These are phyloP conservation scores for Pyrocephalus nanus DNA, from an alignment of 2,797 vertebrate species.

Conservation along the genomic window DNA sequence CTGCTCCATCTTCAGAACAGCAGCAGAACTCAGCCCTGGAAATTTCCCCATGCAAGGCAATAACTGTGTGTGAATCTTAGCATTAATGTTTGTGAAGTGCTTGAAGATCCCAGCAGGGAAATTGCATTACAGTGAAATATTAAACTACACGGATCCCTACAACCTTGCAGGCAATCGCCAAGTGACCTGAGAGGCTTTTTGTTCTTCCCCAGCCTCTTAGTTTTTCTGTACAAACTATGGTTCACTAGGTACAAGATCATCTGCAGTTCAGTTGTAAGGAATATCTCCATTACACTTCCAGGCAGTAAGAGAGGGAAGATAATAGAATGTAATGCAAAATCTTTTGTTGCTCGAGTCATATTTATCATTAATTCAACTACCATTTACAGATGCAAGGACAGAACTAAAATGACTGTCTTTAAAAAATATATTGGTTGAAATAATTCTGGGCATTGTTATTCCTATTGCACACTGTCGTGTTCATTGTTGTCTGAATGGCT, in stretches of 20 bases:
- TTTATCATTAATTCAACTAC: conserved; percentile 9
- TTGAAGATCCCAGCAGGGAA: conserved; percentile 31
- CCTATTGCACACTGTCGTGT: background rate
- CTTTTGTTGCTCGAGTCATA: background rate
- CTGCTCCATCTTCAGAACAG: background rate
- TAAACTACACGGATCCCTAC: background rate
- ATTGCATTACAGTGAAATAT: conserved; percentile 3
- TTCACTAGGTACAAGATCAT: background rate
- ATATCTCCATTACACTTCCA: background rate
- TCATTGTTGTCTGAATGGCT: background rate
- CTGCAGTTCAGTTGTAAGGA: conserved; percentile 30
- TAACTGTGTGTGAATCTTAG: background rate
- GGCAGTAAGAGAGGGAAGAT: background rate
- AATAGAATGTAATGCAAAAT: background rate
- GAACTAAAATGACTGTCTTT: conserved; percentile 3
- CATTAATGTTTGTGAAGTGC: background rate
- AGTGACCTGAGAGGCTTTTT: conserved; percentile 4
- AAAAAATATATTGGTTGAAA: background rate
- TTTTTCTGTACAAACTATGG: background rate
- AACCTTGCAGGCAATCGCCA: background rate
- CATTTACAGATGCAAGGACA: background rate
- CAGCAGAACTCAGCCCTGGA: background rate
- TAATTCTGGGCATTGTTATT: conserved; percentile 13
- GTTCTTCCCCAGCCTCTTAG: background rate
- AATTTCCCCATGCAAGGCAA: background rate